Base-by-base conservation (phyloP, 2,797 vertebrate species). In the Betta splendens region DNA sequence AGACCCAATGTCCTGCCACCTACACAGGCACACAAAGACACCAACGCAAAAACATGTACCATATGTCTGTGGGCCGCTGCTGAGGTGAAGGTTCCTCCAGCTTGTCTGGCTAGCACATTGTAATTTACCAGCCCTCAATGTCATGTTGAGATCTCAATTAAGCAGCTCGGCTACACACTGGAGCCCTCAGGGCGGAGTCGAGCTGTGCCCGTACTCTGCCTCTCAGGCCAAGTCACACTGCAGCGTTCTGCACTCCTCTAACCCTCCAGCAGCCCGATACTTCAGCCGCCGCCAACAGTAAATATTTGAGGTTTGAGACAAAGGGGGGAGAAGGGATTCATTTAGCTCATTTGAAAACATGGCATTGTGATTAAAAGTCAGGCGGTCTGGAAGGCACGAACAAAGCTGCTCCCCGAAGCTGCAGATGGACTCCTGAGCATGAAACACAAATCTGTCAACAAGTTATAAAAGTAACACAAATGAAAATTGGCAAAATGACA, bases 91-190 rank as follows among this genome's bases (percentile, higher is more conserved):
- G 75, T 77, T 74, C 55, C 67, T 70, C 40, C 59, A 33, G 77
- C 67, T 81, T 75, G 87, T 89, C 87, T 92, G 87, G 86, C 83
- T 56, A 69, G 79, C 85, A 90, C 84, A 80, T 85, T 91, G 86
- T 90, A 90, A 90, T 92, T 92, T 89, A 90, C 81, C 82, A 87
- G 86, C 63, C 62, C 84, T 90, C 85, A 85, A 84, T 90, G 90
- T 91, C 91, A 91, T 74, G 58, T 82, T 90, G 89, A 91, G 88
- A 89, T 91, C 91, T 91, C 91, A 91, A 91, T 93, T 91, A 90
- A 90, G 87, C 78, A 80, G 75, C 77, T 73, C 73, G 66, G 75
- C 76, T 76, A 81, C 72, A 85, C 64, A 62, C 56, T 61, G 43
- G 0, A 54, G 76, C 79, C 85, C 80, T 65, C 64, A 1, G 83